Evolutionary conservation across 2,888 invertebrate genomes (phyloP).

Genomic region (Platycnemis pennipes): DNA sequence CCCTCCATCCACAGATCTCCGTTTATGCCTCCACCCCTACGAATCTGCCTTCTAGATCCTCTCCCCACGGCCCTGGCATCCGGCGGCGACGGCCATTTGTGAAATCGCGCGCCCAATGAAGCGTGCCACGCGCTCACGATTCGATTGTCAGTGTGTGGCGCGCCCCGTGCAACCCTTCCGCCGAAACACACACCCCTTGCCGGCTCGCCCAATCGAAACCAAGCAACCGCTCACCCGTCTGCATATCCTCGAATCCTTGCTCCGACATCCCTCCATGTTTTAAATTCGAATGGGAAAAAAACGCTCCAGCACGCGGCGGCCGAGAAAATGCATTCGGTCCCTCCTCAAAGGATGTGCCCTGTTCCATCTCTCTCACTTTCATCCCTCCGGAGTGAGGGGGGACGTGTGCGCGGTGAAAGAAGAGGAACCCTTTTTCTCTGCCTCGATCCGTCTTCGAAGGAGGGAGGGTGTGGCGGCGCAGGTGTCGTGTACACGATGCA

Average conservation of each 20-base stretch:
- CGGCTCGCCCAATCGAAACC: not conserved
- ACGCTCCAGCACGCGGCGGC: not conserved
- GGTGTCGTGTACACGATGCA: conserved; percentile 48
- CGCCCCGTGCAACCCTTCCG: no score
- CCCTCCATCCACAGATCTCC: not conserved
- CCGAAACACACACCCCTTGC: not conserved
- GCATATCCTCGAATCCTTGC: not conserved
- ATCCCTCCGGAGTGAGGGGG: no score
- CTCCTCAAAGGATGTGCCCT: not conserved
- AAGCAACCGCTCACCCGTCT: not conserved
- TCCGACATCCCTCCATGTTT: not conserved
- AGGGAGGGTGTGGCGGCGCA: conserved; percentile 5
- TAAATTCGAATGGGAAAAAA: not conserved
- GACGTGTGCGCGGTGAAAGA: not conserved
- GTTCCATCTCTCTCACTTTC: not conserved
- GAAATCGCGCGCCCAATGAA: conserved; percentile 36
- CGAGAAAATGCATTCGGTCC: not conserved
- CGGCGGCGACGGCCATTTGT: not conserved
- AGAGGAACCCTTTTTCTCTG: not conserved
- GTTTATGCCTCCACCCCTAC: not conserved
- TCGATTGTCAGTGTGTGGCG: no score
- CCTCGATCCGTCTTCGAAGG: not conserved
- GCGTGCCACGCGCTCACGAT: not conserved
- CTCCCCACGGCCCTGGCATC: not conserved
- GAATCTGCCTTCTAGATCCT: not conserved